These are phyloP conservation scores for Oreotragus oreotragus DNA, from an alignment of 2,113 vertebrate genomes.

Conservation along the genomic window DNA sequence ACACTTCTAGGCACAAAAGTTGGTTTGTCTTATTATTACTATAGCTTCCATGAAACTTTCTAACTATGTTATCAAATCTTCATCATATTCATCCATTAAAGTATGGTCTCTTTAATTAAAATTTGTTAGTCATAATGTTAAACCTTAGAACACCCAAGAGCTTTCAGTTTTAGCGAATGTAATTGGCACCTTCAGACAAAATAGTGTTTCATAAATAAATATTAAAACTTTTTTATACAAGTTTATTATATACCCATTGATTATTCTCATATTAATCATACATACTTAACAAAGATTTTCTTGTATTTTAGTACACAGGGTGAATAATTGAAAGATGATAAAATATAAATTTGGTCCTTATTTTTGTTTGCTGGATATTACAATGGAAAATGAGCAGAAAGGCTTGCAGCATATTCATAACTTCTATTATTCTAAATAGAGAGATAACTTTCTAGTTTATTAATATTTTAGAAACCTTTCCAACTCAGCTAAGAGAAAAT, in stretches of 20 bases:
- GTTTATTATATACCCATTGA: not conserved
- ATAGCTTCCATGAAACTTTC: not conserved
- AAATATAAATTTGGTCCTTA: not conserved
- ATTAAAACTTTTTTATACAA: not conserved
- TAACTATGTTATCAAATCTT: not conserved
- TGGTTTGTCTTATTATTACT: not conserved
- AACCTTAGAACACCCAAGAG: not conserved
- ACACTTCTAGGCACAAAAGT: not conserved
- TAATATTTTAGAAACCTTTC: constrained; percentile 36
- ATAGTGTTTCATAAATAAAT: not conserved
- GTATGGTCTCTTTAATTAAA: not conserved
- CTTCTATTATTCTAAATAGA: not conserved
- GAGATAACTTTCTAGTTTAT: constrained; percentile 4
- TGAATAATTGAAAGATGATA: not conserved
- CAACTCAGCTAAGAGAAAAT: not conserved
- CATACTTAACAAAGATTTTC: not conserved
- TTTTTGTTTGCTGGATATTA: not conserved
- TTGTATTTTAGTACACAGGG: not conserved
- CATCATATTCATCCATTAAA: not conserved
- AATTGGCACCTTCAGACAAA: not conserved
- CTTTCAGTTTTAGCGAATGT: not conserved
- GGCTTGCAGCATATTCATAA: not conserved
- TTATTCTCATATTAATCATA: not conserved
- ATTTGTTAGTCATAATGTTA: not conserved
- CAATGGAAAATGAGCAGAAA: not conserved